Evolutionary conservation across 2,888 invertebrate species (phyloP), one percentile per base, ranked within the genome.

Genomic region (Trachelus stipa): DNA sequence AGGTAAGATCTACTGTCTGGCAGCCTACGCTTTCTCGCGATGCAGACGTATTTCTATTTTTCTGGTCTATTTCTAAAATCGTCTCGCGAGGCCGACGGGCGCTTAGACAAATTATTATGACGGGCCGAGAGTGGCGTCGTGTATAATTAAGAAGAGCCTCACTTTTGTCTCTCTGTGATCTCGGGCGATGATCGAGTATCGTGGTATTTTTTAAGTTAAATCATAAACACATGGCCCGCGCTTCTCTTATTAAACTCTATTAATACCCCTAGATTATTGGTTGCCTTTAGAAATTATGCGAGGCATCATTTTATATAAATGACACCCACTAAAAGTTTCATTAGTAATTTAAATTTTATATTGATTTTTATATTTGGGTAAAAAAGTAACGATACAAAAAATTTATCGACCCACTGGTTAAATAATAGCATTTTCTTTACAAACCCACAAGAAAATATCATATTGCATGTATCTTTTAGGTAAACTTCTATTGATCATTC

Each of bases 11-110:
- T 23, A 56, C 56, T 56, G 56, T 56, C 75, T 69, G 37, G 34
- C 40, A 69, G 69, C 30, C 73, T 33, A 30, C 23, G 40, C 35
- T 74, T 15, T 71, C 31, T 56, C 12, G 40, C 56, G 40, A 34
- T 35, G 56, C 12, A 73, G 34, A 37, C 68, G 74, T 33, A 68
- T 35, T 69, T 76, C 35, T 33, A 34, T 11, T 31, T 71, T 71
- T 71, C 71, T 34, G 12, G 1, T 71, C 31, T 71, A 71, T 71
- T 71, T 71, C 71, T 71, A 71, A 71, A 34, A 69, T 71, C 77
- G 75, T 74, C 75, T 12, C n/a, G 69, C 76, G 73, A 68, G 71
- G 56, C 56, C 71, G 71, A 71, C 71, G 31, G 31, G 33, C 34
- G 71, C 23, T 71, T 71, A 30, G 74, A 34, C 74, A 74, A 74